Percentiles rank a stretch among this genome's conserved stretches.
These are phyloP conservation scores for Sitobion miscanthi DNA, from an alignment of 1,140 invertebrate species.

Conservation along the genomic window DNA sequence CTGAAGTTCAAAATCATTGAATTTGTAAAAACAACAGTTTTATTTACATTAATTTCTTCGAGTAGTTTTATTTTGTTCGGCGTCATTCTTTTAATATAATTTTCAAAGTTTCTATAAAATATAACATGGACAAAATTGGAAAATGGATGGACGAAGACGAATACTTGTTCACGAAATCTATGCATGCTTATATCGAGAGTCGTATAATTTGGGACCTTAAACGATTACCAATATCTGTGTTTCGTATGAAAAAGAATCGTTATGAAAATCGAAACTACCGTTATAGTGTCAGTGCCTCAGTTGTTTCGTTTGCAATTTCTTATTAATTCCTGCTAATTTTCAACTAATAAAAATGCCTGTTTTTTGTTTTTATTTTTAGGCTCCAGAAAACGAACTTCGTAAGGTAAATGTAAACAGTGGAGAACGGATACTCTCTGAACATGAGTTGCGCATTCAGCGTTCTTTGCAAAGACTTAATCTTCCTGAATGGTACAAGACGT, in stretches of 20 bases:
- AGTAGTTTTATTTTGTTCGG: background rate
- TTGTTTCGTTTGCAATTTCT: background rate
- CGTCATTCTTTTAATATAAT: background rate
- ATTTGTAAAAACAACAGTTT: background rate
- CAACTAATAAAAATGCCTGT: background rate
- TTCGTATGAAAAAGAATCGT: conserved; percentile 25
- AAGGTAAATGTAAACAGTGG: conserved; percentile 69
- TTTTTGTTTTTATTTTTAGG: conserved; percentile 66
- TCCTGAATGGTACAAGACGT: conserved; percentile 93
- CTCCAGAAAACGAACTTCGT: conserved; percentile 90
- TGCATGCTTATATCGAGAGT: conserved; percentile 50
- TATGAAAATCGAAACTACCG: background rate
- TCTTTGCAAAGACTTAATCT: conserved; percentile 91
- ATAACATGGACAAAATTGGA: conserved; percentile 10
- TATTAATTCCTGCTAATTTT: background rate
- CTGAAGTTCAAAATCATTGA: background rate
- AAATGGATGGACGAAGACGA: conserved; percentile 40
- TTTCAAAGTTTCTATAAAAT: background rate
- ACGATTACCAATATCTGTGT: conserved; percentile 37
- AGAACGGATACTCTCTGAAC: conserved; percentile 82
- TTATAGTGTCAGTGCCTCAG: conserved; percentile 29
- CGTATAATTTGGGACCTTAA: conserved; percentile 48
- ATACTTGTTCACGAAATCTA: conserved; percentile 48
- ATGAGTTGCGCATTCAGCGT: conserved; percentile 89
- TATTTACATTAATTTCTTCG: background rate